Conservation (phyloP, 2,888 invertebrate species). For the Clistopyga incitator region DNA sequence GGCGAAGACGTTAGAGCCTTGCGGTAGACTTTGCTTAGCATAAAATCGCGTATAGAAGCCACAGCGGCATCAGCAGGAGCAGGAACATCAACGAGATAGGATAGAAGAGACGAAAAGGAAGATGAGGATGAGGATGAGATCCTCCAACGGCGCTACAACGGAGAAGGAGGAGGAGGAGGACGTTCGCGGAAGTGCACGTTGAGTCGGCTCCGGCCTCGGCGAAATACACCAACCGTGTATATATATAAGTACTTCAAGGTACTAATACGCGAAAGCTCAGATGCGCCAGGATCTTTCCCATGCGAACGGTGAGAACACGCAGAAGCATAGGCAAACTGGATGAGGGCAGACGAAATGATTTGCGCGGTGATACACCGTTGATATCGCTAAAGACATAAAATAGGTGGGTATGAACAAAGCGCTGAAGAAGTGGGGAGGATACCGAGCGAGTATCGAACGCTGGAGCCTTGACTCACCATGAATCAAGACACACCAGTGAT, state of each 20-base stretch:
- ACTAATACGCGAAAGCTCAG: slow-evolving; percentile 38
- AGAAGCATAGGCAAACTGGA: slow-evolving; percentile 23
- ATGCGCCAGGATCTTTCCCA: slow-evolving; percentile 16
- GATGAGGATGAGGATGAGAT: slow-evolving; percentile 49
- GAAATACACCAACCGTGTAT: slow-evolving; percentile 20
- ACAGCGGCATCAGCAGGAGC: slow-evolving; percentile 64
- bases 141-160: slow-evolving; percentile 31
- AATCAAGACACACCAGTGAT: slow-evolving; percentile 73
- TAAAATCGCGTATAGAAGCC: slow-evolving; percentile 70
- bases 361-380: slow-evolving; percentile 71
- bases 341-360: slow-evolving; percentile 73
- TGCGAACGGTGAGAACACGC: slow-evolving; percentile 21
- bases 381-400: slow-evolving; percentile 76
- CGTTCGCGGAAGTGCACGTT: slow-evolving; percentile 61
- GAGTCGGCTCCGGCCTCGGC: slow-evolving; percentile 15
- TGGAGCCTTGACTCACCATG: slow-evolving; percentile 69
- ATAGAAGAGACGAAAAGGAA: slow-evolving; percentile 45
- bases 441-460: slow-evolving; percentile 9
- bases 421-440: slow-evolving; percentile 16
- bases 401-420: slow-evolving; percentile 67
- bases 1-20: slow-evolving; percentile 53
- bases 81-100: slow-evolving; percentile 47
- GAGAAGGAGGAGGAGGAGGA: slow-evolving; percentile 40
- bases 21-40: slow-evolving; percentile 75
- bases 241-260: slow-evolving; percentile 5